Conservation (phyloP, 1,140 invertebrate genomes). For the Drosophila pseudoobscura region DNA sequence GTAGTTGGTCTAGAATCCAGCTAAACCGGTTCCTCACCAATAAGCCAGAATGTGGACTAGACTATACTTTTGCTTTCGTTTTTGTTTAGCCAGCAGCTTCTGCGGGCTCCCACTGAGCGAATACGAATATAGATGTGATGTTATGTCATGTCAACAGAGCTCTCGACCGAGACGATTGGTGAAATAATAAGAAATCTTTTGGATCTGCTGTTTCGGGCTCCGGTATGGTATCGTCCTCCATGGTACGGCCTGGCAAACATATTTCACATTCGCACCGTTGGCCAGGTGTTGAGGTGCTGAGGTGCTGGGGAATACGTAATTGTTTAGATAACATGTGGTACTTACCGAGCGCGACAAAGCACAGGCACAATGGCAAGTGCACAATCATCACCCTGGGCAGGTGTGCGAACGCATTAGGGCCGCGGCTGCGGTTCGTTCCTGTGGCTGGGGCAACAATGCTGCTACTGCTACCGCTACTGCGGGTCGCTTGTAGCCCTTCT, state of each 20-base stretch:
- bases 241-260: conserved; percentile 15
- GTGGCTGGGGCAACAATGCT: conserved; percentile 47
- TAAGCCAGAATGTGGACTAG: conserved; percentile 43
- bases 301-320: conserved; percentile 43
- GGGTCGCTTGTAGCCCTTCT: conserved; percentile 17
- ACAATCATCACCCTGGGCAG: conserved; percentile 49
- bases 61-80: conserved; percentile 52
- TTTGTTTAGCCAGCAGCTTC: conserved; percentile 29
- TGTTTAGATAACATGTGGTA: conserved; percentile 79
- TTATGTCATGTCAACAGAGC: conserved; percentile 46
- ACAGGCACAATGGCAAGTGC: conserved; percentile 41
- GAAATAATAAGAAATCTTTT: conserved; percentile 2
- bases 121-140: conserved; percentile 19
- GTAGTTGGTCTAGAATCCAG: conserved; percentile 51
- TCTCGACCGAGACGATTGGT: conserved; percentile 26
- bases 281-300: conserved; percentile 33
- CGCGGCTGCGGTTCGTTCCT: conserved; percentile 69
- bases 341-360: conserved; percentile 54
- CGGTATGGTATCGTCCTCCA: not conserved
- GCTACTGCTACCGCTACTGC: conserved; percentile 2
- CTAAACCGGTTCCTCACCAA: conserved; percentile 51
- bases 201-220: not conserved
- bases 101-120: conserved; percentile 35
- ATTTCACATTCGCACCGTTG: conserved; percentile 62
- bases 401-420: conserved; percentile 68